Conservation (phyloP, 2,888 invertebrate genomes). For the Tetrapedia diversipes region DNA sequence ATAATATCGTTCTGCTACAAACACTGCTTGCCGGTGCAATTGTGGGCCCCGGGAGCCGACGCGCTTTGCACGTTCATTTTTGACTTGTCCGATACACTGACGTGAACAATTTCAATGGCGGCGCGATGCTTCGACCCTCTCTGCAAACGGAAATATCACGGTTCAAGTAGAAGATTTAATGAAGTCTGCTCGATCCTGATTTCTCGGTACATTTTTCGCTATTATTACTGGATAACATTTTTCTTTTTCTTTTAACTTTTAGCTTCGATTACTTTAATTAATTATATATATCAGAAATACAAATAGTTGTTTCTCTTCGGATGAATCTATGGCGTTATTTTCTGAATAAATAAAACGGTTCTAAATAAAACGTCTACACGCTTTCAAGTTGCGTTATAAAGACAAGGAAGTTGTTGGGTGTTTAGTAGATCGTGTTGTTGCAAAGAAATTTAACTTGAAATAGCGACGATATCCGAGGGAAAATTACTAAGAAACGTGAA, state of each 20-base stretch:
- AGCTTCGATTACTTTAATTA: neutral
- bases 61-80: constrained; percentile 41
- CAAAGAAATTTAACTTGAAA: constrained; percentile 32
- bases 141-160: constrained; percentile 17
- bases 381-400: neutral
- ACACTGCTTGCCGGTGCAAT: constrained; percentile 54
- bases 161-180: neutral
- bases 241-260: too few relatives aligned
- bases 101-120: neutral
- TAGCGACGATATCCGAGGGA: constrained; percentile 13
- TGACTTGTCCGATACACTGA: constrained; percentile 11
- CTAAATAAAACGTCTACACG: constrained; percentile 5
- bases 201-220: neutral
- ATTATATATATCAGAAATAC: too few relatives aligned
- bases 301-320: neutral
- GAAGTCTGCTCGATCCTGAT: neutral
- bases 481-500: constrained; percentile 30
- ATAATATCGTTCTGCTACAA: constrained; percentile 66
- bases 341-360: neutral
- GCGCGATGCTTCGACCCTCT: neutral
- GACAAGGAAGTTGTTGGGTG: neutral
- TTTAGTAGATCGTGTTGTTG: constrained; percentile 15
- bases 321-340: neutral
- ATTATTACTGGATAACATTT: neutral
- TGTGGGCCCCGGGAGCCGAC: constrained; percentile 50